phyloP scores from a whole-genome alignment of 2,113 vertebrate genomes.

The Aegotheles bennettii region DNA sequence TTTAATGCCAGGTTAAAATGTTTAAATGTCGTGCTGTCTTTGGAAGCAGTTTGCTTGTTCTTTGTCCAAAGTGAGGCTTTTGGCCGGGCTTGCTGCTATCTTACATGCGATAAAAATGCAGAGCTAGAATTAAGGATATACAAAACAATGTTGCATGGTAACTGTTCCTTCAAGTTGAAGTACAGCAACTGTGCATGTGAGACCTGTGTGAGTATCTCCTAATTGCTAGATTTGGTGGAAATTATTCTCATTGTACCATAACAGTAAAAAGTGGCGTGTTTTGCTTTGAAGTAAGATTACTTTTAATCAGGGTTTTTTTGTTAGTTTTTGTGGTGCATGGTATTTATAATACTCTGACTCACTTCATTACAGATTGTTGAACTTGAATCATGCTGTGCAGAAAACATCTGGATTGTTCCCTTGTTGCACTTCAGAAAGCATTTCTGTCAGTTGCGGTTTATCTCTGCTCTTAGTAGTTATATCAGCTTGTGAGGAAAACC shows the following conservation, averaged over 20 bases:
- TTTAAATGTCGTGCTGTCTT: neutral
- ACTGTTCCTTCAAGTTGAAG: neutral
- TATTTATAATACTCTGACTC: neutral
- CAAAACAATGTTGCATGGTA: neutral
- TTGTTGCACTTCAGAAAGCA: neutral
- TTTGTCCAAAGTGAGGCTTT: neutral
- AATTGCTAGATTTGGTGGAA: neutral
- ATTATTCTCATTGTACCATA: neutral
- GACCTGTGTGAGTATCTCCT: neutral
- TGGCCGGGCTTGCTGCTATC: neutral
- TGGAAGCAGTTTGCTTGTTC: neutral
- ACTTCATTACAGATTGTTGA: neutral
- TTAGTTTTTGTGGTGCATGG: neutral
- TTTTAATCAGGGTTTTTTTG: neutral
- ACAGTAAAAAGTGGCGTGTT: neutral
- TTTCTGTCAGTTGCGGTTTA: neutral
- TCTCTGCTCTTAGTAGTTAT: neutral
- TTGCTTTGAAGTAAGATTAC: neutral
- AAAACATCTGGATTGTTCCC: neutral
- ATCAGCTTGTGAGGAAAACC: neutral
- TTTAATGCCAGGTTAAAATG: slow-evolving; percentile 16
- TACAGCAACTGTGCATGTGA: rapidly evolving
- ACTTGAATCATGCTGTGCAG: neutral
- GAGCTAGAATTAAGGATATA: neutral
- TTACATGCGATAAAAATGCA: neutral